Evolutionary conservation across 2,888 invertebrate genomes (phyloP).

Genomic region (Mimumesa dahlbomi): DNA sequence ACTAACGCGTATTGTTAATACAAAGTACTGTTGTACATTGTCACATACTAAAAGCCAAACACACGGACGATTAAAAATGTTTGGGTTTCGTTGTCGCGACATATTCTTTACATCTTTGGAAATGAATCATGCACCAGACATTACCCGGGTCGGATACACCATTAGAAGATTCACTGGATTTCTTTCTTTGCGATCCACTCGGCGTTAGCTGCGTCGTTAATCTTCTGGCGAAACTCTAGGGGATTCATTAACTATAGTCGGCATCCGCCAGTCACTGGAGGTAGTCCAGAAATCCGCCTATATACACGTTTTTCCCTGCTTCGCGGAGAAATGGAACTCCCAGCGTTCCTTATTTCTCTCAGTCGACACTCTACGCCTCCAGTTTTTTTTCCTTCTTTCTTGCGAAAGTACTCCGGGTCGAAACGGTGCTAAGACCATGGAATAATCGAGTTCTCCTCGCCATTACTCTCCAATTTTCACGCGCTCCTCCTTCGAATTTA

Average conservation of each 20-base stretch:
- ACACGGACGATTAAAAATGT: not conserved
- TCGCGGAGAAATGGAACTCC: slow-evolving; percentile 16
- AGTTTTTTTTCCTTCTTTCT: slow-evolving; percentile 25
- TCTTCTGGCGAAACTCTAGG: slow-evolving; percentile 57
- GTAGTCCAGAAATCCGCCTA: slow-evolving; percentile 42
- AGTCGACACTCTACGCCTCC: slow-evolving; percentile 19
- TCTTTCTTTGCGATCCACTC: slow-evolving; percentile 36
- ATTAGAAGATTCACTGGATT: slow-evolving; percentile 41
- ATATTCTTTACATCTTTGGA: slow-evolving; percentile 7
- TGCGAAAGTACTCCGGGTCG: slow-evolving; percentile 19
- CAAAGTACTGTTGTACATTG: too few species aligned
- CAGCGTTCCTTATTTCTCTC: slow-evolving; percentile 22
- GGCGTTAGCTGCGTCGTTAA: slow-evolving; percentile 62
- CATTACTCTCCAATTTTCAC: slow-evolving; percentile 18
- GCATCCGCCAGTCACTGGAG: slow-evolving; percentile 49
- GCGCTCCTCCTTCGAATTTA: not conserved
- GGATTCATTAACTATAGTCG: slow-evolving; percentile 64
- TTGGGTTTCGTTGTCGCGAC: too few species aligned
- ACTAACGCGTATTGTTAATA: too few species aligned
- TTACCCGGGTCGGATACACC: slow-evolving; percentile 27
- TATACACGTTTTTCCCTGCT: slow-evolving; percentile 31
- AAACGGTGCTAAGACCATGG: slow-evolving; percentile 42
- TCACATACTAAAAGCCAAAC: not conserved
- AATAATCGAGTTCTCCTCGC: slow-evolving; percentile 51
- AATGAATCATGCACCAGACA: slow-evolving; percentile 26